Base-by-base conservation (phyloP, 2,888 invertebrate genomes). In the Nomada flava region DNA sequence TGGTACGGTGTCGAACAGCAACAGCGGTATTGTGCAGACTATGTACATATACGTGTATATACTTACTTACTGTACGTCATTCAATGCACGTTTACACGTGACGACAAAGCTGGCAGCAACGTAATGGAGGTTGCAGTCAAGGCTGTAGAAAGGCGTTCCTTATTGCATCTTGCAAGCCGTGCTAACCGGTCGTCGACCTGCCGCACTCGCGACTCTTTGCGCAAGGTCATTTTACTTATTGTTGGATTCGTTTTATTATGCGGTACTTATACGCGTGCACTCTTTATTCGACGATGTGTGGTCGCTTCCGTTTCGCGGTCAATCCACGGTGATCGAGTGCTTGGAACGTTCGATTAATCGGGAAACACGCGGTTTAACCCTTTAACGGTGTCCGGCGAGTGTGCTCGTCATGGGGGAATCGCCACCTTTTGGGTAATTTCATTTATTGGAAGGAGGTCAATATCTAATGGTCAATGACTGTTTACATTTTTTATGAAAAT, bases 71-170 rank as follows among this genome's bases (percentile, higher is more conserved):
- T 1, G 11, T 70, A 75, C 68, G 82, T 82, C 76, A 81, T 78
- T 74, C 81, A 73, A 74, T 64, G 75, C 81, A 62, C 79, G 76
- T 79, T 59, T 62, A 63, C 79, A 84, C 87, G 85, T 76, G 80
- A 84, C 74, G 75, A 72, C 74, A 59, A 70, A 23, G 70, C 52
- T 71, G 62, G 55, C 59, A 63, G 71, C 74, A 57, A 71, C 76
- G 76, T 77, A 68, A 67, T 85, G 86, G 89, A 90, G 90, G 89
- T 90, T 90, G 86, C 88, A 89, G 90, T 90, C 91, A 91, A 91
- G 91, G 91, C 89, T 91, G 88, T 88, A 86, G 88, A 91, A 89
- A 91, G 90, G 88, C 88, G 85, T 79, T 76, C 78, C 76, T 82
- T 76, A 62, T 84, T 81, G 77, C 82, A 81, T 87, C 82, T 81